phyloP scores from a whole-genome alignment of 2,888 invertebrate species.

The Labia minor region DNA sequence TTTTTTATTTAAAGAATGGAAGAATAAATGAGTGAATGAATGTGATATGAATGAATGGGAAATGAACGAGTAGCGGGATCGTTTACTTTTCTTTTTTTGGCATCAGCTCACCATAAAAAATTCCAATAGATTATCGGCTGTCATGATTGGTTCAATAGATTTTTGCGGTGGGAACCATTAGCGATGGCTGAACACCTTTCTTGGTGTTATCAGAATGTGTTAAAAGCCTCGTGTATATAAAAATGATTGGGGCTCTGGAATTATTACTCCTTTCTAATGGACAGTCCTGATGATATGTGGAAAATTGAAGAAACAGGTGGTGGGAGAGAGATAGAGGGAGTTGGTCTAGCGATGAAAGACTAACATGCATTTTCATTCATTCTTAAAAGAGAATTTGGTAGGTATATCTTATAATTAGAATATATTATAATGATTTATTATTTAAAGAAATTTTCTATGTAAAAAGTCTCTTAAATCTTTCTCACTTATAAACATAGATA shows the following conservation, averaged over 20 bases:
- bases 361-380: too few relatives aligned
- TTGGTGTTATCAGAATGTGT: neutral
- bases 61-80: too few relatives aligned
- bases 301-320: neutral
- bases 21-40: neutral
- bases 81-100: neutral
- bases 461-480: too few relatives aligned
- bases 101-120: neutral
- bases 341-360: too few relatives aligned
- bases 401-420: too few relatives aligned
- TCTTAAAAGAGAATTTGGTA: too few relatives aligned
- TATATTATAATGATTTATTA: too few relatives aligned
- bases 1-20: too few relatives aligned
- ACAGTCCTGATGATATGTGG: neutral
- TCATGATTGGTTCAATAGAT: conserved; percentile 1
- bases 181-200: neutral
- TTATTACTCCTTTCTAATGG: conserved; percentile 8
- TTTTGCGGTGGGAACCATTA: conserved; percentile 1
- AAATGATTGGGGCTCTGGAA: neutral
- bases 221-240: conserved; percentile 7
- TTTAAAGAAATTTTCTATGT: too few relatives aligned
- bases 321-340: neutral
- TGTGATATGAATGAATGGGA: neutral
- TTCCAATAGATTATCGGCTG: neutral
- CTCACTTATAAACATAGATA: too few relatives aligned